Evolutionary conservation across 2,113 vertebrate species (phyloP).

Genomic region (Stigmatopora argus): DNA sequence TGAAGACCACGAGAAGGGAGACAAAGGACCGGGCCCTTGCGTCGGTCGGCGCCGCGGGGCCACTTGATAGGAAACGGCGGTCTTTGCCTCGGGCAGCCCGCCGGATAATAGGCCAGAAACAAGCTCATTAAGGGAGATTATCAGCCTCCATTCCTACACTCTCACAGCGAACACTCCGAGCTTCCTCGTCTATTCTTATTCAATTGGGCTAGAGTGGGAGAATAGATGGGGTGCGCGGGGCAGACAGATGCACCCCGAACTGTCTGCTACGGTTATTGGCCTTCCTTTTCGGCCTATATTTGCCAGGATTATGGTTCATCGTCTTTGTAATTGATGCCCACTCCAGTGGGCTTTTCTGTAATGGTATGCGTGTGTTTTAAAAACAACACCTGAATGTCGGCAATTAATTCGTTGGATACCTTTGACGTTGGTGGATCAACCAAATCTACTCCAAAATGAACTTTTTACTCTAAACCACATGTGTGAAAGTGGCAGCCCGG

Average conservation of each 20-base stretch:
- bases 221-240: conserved; percentile 53
- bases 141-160: conserved; percentile 62
- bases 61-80: conserved; percentile 68
- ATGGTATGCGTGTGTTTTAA: conserved; percentile 54
- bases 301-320: conserved; percentile 50
- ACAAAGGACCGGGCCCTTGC: conserved; percentile 69
- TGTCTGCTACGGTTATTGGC: conserved; percentile 51
- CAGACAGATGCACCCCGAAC: conserved; percentile 66
- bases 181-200: conserved; percentile 66
- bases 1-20: conserved; percentile 64
- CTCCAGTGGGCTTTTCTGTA: conserved; percentile 42
- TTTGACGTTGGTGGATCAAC: no score
- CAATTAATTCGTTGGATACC: conserved; percentile 13
- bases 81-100: conserved; percentile 60
- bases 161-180: conserved; percentile 58
- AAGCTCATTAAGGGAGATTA: conserved; percentile 76
- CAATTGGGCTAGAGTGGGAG: conserved; percentile 64
- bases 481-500: no score
- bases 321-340: conserved; percentile 23
- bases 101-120: conserved; percentile 67
- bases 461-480: no score
- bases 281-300: conserved; percentile 53
- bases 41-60: conserved; percentile 65
- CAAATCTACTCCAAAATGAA: no score
- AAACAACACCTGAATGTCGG: conserved; percentile 42